phyloP scores from a whole-genome alignment of 2,113 vertebrate species.

The Rhipidura dahli region DNA sequence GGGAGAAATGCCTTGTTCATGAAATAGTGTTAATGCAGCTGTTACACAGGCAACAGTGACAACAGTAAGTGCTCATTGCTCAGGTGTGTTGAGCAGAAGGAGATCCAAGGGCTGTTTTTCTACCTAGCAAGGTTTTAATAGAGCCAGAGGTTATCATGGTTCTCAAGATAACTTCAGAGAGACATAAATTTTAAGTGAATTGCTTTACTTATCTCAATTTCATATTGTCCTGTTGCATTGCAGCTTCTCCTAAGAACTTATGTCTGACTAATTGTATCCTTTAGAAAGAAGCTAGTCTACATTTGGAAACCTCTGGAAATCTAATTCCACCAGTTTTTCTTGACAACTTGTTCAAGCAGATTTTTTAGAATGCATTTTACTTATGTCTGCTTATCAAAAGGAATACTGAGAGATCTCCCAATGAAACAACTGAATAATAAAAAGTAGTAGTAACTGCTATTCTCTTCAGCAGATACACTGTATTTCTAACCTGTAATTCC shows the following conservation, averaged over 20 bases:
- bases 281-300: not conserved
- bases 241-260: not conserved
- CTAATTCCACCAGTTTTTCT: not conserved
- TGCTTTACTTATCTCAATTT: not conserved
- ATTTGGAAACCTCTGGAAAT: not conserved
- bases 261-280: not conserved
- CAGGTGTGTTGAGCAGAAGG: not conserved
- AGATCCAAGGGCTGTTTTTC: not conserved
- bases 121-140: not conserved
- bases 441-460: not conserved
- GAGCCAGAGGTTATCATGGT: not conserved
- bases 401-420: not conserved
- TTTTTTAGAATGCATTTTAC: not conserved
- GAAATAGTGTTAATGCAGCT: not conserved
- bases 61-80: not conserved
- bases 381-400: not conserved
- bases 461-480: not conserved
- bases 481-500: not conserved
- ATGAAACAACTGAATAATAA: not conserved
- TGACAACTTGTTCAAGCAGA: not conserved
- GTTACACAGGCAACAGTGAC: not conserved
- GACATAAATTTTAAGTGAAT: not conserved
- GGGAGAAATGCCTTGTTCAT: not conserved
- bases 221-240: not conserved
- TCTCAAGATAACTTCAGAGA: not conserved